Conservation (phyloP, 2,888 invertebrate genomes). For the Oscheius sp. region DNA sequence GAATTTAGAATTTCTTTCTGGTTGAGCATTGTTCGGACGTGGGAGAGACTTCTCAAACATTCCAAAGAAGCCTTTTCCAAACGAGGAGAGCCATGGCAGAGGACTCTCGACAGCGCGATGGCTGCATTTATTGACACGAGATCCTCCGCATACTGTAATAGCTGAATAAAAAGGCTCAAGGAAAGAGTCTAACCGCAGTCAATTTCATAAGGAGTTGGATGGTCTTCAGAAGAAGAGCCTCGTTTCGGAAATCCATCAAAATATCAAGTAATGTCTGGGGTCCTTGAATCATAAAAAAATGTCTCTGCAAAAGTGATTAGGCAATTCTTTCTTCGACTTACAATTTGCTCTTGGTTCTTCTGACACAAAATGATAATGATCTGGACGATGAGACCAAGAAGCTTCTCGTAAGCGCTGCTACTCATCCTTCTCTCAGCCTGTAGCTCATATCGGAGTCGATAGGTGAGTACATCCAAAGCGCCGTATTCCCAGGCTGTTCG, state of each 20-base stretch:
- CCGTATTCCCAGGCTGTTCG: slow-evolving; percentile 35
- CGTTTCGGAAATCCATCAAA: slow-evolving; percentile 48
- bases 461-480: slow-evolving; percentile 29
- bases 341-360: slow-evolving; percentile 55
- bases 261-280: slow-evolving; percentile 45
- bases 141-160: slow-evolving; percentile 39
- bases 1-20: slow-evolving; percentile 38
- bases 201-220: slow-evolving; percentile 45
- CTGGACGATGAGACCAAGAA: slow-evolving; percentile 64
- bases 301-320: slow-evolving; percentile 25
- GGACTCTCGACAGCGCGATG: slow-evolving; percentile 32
- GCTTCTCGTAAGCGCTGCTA: slow-evolving; percentile 63
- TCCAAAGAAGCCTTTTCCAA: slow-evolving; percentile 51
- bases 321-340: slow-evolving; percentile 5
- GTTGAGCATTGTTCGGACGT: slow-evolving; percentile 36
- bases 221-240: slow-evolving; percentile 56
- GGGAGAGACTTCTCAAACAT: slow-evolving; percentile 55
- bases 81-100: slow-evolving; percentile 50
- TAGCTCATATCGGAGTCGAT: slow-evolving; percentile 54
- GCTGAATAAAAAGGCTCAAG: background rate
- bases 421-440: too few relatives aligned
- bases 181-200: background rate
- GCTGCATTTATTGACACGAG: slow-evolving; percentile 41
- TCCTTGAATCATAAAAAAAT: slow-evolving; percentile 42
- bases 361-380: slow-evolving; percentile 56